A percentile compares a stretch with the other conserved stretches of the same genome.
Evolutionary conservation across 2,113 vertebrate species (phyloP).

Genomic region (Sinocyclocheilus anophthalmus): DNA sequence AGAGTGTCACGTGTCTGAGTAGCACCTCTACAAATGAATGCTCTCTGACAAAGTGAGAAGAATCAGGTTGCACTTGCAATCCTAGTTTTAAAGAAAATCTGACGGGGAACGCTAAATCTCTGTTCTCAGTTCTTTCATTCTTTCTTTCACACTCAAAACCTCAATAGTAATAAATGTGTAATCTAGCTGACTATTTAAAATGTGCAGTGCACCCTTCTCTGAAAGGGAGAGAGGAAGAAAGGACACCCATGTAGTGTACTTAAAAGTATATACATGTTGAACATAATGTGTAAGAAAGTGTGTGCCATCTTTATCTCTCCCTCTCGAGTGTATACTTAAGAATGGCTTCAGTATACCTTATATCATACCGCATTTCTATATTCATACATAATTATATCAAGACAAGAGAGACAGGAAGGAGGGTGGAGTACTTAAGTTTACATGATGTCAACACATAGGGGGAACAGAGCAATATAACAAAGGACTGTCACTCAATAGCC

Average conservation of each 20-base stretch:
- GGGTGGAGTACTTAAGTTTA: constrained; percentile 35
- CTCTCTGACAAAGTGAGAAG: not conserved
- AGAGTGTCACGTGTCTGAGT: not conserved
- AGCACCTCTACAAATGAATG: constrained; percentile 5
- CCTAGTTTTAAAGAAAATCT: not conserved
- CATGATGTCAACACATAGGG: constrained; percentile 29
- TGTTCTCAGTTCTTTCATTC: not conserved
- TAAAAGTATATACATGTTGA: constrained; percentile 43
- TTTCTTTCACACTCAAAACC: not conserved
- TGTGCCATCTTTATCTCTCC: constrained; percentile 31
- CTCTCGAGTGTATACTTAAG: constrained; percentile 17
- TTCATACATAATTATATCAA: constrained; percentile 69
- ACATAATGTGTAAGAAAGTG: constrained; percentile 37
- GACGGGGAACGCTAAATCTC: not conserved
- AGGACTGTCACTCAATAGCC: constrained; percentile 51
- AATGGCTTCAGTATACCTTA: constrained; percentile 50
- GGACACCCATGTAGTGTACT: constrained; percentile 49
- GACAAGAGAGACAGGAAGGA: constrained; percentile 38
- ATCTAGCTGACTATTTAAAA: constrained; percentile 19
- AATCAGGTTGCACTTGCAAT: not conserved
- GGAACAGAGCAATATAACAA: constrained; percentile 33
- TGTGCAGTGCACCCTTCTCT: constrained; percentile 38
- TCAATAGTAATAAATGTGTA: not conserved
- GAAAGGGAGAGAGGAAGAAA: constrained; percentile 1
- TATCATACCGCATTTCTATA: constrained; percentile 28